These are phyloP conservation scores for Suillia variegata DNA, from an alignment of 2,888 invertebrate genomes.

Conservation along the genomic window DNA sequence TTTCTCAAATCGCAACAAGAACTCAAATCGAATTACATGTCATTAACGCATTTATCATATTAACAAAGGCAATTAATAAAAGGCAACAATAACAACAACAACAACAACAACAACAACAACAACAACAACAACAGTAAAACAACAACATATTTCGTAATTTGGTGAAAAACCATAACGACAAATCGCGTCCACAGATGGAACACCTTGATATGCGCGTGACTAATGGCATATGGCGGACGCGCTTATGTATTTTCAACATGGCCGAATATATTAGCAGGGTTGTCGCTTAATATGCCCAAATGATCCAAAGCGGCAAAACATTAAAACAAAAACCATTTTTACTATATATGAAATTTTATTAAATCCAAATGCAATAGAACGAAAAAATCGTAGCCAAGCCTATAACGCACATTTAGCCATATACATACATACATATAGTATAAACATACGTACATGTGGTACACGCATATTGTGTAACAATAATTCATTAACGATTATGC, in stretches of 20 bases:
- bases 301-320: conserved; percentile 30
- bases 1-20: not conserved
- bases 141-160: too few relatives aligned
- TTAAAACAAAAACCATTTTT: conserved; percentile 37
- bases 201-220: conserved; percentile 47
- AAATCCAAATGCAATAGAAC: conserved; percentile 21
- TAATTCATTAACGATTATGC: conserved; percentile 51
- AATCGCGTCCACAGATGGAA: conserved; percentile 31
- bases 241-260: too few relatives aligned
- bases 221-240: conserved; percentile 32
- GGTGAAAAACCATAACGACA: not conserved
- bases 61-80: conserved; percentile 1
- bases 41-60: not conserved
- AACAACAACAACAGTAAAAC: not conserved
- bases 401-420: not conserved
- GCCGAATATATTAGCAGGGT: not conserved
- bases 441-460: conserved; percentile 21
- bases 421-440: not conserved
- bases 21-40: not conserved
- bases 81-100: not conserved
- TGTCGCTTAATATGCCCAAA: conserved; percentile 7
- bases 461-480: conserved; percentile 34
- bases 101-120: conserved; percentile 3
- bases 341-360: conserved; percentile 37
- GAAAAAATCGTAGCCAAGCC: not conserved